A percentile compares a stretch with the other conserved stretches of the same genome.
These are phyloP conservation scores for Lomographa bimaculata DNA, from an alignment of 2,888 invertebrate species.

Conservation along the genomic window DNA sequence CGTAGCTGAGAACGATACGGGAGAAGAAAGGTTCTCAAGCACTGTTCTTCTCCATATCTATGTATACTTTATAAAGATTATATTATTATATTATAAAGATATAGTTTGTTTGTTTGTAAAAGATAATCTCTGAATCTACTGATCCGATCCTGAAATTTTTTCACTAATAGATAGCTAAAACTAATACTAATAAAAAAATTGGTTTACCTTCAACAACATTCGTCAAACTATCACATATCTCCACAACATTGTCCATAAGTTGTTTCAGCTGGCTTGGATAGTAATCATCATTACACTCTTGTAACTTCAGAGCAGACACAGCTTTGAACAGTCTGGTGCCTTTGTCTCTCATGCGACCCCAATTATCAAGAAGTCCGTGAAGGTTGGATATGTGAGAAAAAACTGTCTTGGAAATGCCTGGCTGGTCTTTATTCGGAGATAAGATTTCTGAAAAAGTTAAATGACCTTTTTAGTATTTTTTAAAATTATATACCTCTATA, in stretches of 20 bases:
- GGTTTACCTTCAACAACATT: slow-evolving; percentile 57
- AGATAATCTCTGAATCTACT: too few species aligned
- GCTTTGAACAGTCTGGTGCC: slow-evolving; percentile 58
- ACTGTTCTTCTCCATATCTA: too few species aligned
- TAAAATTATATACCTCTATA: too few species aligned
- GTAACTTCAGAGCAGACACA: slow-evolving; percentile 56
- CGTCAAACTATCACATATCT: slow-evolving; percentile 49
- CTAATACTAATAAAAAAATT: too few species aligned
- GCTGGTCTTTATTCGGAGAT: slow-evolving; percentile 58
- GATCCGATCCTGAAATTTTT: too few species aligned
- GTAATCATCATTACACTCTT: slow-evolving; percentile 61
- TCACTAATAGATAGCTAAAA: too few species aligned
- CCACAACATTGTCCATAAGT: slow-evolving; percentile 54
- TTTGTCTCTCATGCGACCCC: slow-evolving; percentile 59
- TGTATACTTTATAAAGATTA: too few species aligned
- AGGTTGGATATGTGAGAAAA: slow-evolving; percentile 64
- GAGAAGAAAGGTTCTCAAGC: too few species aligned
- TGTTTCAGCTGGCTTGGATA: slow-evolving; percentile 60
- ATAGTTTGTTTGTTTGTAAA: too few species aligned
- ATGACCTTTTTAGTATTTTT: too few species aligned
- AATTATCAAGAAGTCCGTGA: slow-evolving; percentile 56
- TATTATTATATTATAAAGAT: too few species aligned
- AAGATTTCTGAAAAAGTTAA: slow-evolving; percentile 56
- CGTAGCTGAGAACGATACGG: too few species aligned
- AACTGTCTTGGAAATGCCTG: slow-evolving; percentile 65